Base-by-base conservation (phyloP, 2,113 vertebrate genomes). In the Pseudopipra pipra region DNA sequence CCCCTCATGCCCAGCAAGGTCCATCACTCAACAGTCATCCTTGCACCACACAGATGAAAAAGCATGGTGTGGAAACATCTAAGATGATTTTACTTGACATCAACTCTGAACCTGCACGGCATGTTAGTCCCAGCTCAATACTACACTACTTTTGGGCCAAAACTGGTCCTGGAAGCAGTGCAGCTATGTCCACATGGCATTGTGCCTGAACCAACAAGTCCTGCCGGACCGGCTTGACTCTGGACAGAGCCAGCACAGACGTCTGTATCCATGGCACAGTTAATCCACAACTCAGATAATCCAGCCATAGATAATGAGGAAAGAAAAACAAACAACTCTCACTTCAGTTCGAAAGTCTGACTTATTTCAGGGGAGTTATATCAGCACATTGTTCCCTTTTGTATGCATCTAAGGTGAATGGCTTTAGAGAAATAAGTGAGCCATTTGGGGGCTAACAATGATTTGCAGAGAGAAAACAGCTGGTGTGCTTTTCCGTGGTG, bases 251-350 rank as follows among this genome's bases (percentile, higher is more conserved):
- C 68, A 74, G 76, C 2, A 3, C 76, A 91, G 89, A 74, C 7
- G 8, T 75, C 91, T 81, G 89, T 92, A 93, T 89, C 95, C 93
- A 87, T 89, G 80, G 93, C 91, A 95, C 65, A 85, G 96, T 93
- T 96, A 96, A 96, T 96, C 95, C 96, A 71, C 93, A 94, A 93
- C 95, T 85, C 87, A 22, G 95, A 91, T 96, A 96, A 96, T 75
- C 95, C 93, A 94, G 56, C 93, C 87, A 63, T 46, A 96, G 95
- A 95, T 94, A 96, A 96, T 81, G 73, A 71, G 65, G 59, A 66
- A 95, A 91, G 93, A 78, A 87, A 96, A 95, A 78, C 72, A 96
- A 96, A 93, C 85, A 89, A 94, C 80, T 85, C 81, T 96, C 89
- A 72, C 91, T 95, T 78, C 43, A 39, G 41, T 59, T 88, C 4